Conservation (phyloP, 2,113 vertebrate species). For the Daphoenositta chrysoptera region DNA sequence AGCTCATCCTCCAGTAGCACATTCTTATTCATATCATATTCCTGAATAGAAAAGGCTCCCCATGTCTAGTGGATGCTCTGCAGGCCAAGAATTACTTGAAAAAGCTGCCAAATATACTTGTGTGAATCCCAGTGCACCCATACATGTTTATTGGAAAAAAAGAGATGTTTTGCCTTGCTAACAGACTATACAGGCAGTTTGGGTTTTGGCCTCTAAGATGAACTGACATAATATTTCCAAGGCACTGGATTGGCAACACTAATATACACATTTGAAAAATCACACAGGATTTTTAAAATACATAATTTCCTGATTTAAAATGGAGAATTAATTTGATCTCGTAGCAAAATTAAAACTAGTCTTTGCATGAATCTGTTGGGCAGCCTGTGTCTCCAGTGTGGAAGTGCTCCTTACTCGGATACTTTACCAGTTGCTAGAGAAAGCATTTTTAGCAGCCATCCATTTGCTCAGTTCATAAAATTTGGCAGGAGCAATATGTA, state of each 20-base stretch:
- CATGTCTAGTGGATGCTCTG: not conserved
- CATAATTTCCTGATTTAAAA: not conserved
- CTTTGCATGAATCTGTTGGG: not conserved
- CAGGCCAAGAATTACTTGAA: conserved; percentile 48
- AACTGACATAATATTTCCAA: not conserved
- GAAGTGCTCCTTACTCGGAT: not conserved
- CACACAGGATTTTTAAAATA: not conserved
- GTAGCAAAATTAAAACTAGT: not conserved
- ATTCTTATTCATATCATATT: conserved; percentile 33
- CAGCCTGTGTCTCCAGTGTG: not conserved
- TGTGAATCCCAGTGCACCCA: conserved; percentile 4
- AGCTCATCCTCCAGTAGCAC: not conserved
- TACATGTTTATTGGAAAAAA: conserved; percentile 16
- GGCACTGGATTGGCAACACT: not conserved
- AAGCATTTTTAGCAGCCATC: not conserved
- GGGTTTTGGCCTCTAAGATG: conserved; percentile 1
- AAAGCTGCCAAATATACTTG: conserved; percentile 44
- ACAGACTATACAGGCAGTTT: conserved; percentile 28
- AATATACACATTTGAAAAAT: not conserved
- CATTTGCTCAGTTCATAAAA: not conserved
- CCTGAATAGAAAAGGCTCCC: conserved; percentile 3
- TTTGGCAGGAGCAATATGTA: not conserved
- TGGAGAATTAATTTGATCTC: not conserved
- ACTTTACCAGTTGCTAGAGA: not conserved
- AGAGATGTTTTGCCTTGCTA: conserved; percentile 31